Percentiles rank a stretch among this genome's conserved stretches.
Evolutionary conservation across 2,888 invertebrate species (phyloP).

Genomic region (Proisotoma minuta): DNA sequence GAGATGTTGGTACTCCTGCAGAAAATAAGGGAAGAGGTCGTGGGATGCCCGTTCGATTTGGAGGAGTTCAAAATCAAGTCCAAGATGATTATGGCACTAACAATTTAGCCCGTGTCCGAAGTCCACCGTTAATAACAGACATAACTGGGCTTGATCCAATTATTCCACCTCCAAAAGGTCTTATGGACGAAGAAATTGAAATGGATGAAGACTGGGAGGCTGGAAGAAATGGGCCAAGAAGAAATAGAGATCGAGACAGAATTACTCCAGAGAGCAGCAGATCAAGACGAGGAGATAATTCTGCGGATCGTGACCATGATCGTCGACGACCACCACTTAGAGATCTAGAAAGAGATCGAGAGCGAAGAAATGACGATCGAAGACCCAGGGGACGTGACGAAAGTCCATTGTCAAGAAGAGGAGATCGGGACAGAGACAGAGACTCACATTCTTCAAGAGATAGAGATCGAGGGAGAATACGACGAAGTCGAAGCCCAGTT

Average conservation of each 20-base stretch:
- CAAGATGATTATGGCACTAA: background rate
- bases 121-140: no score
- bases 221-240: background rate
- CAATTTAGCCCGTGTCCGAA: no score
- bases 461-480: background rate
- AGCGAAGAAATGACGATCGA: background rate
- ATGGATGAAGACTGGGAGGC: conserved; percentile 18
- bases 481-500: background rate
- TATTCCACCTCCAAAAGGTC: conserved; percentile 11
- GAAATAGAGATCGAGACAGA: conserved; percentile 46
- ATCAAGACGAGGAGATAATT: no score
- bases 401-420: background rate
- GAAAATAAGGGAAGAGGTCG: conserved; percentile 18
- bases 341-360: background rate
- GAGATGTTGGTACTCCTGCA: no score
- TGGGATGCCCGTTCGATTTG: conserved; percentile 18
- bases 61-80: conserved; percentile 15
- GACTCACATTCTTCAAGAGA: background rate
- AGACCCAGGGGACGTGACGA: background rate
- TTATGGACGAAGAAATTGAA: conserved; percentile 28
- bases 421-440: background rate
- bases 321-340: no score
- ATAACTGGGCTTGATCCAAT: no score
- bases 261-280: no score
- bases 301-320: no score